Evolutionary conservation across 2,888 invertebrate genomes (phyloP), one percentile per base, ranked within the genome.

Genomic region (Chloroclysta siterata): DNA sequence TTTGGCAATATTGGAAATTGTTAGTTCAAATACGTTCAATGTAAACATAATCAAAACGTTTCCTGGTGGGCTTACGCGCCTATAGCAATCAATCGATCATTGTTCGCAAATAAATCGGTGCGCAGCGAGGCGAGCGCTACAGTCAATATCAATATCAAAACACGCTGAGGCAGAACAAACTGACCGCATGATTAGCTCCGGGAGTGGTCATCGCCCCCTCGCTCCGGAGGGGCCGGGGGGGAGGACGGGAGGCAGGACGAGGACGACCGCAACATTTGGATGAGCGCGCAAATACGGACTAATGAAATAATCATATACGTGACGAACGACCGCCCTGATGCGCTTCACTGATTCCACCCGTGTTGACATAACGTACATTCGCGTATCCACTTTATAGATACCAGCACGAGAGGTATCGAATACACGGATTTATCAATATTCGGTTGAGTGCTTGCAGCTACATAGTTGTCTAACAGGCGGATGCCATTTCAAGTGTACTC

Each of bases 241-340:
- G 71, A n/a, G 75, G 71, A 65, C 64, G 69, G 74, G 69, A 46
- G 46, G 46, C 17, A 46, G 71, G 67, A 39, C 36, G 36, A 63
- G 72, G 62, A 71, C 67, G 71, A 81, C 82, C 84, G 84, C 88
- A 83, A 86, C 87, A 86, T 90, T 89, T 86, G 89, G 89, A 90
- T 85, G 89, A 88, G 84, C 87, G 87, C 84, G 87, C 92, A 89
- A 92, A 90, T 89, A 89, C 87, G 84, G 84, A 85, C 90, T 93
- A 92, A 93, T 92, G 92, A 92, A 93, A 93, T 93, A 93, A 93
- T 93, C 92, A 92, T 91, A 93, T 90, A 90, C 89, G 90, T 90
- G 90, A 87, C 85, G 88, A 85, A 80, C 87, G 81, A 81, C 82
- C 84, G 78, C 79, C 81, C 77, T 82, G 56, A 56, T 56, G 82